phyloP scores from a whole-genome alignment of 2,113 vertebrate species.

The Hippocampus zosterae region DNA sequence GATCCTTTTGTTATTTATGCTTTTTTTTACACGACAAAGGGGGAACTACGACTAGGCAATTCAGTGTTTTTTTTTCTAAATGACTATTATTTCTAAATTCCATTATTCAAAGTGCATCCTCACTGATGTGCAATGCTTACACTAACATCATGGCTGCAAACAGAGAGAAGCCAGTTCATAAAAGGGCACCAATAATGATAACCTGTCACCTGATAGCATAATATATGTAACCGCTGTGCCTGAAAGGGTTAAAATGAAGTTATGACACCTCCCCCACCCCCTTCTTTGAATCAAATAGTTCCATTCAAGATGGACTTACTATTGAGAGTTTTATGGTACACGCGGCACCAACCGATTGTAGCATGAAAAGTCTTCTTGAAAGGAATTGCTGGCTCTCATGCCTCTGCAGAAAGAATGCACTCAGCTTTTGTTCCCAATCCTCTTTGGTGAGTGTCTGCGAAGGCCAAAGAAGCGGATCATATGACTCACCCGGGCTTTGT shows the following conservation, averaged over 20 bases:
- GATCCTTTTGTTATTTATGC: not conserved
- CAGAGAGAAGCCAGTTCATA: no score
- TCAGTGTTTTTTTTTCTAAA: no score
- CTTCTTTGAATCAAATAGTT: not conserved
- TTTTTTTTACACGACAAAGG: no score
- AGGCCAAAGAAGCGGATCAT: constrained; percentile 34
- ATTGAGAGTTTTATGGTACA: not conserved
- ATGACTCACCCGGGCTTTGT: constrained; percentile 53
- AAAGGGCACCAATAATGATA: no score
- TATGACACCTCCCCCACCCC: not conserved
- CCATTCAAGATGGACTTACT: not conserved
- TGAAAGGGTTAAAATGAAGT: not conserved
- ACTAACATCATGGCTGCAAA: no score
- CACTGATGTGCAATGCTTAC: no score
- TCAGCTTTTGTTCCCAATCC: constrained; percentile 39
- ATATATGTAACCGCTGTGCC: no score
- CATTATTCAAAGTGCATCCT: no score
- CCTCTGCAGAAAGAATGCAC: constrained; percentile 38
- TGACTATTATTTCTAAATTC: no score
- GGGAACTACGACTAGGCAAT: no score
- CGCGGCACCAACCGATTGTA: not conserved
- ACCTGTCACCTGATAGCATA: no score
- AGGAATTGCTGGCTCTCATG: constrained; percentile 8
- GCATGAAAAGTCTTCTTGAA: not conserved
- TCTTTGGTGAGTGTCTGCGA: constrained; percentile 39